Evolutionary conservation across 2,113 vertebrate genomes (phyloP), one percentile per base, ranked within the genome.

Genomic region (Chiloscyllium plagiosum): DNA sequence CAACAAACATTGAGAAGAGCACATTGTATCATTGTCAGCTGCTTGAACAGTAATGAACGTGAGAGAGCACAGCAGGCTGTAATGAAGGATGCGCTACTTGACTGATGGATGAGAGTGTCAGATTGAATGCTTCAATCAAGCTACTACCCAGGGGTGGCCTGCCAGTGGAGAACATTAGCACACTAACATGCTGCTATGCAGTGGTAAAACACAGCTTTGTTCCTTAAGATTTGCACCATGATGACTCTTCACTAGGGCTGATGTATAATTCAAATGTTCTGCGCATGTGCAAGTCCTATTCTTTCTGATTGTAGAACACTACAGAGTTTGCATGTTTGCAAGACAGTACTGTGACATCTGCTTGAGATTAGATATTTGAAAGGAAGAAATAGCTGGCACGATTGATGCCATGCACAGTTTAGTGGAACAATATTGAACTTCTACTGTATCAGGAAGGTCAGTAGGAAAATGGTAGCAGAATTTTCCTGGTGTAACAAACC

Each of bases 1-100:
- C 47, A 94, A 24, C 66, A 94, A 69, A 94, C 65, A 94, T 94
- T 94, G 37, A 94, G 68, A 37, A 70, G 66, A 47, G 7, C 3
- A 24, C 66, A 69, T 94, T 94, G 66, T 94, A 70, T 94, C 92
- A 37, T 65, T 94, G 20, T 69, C 92, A 47, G 65, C 92, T 26
- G 42, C 92, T 69, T 69, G 47, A 94, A 61, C 24, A 61, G 87
- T 42, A 94, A 69, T 70, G 92, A 68, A 70, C 7, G 92, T 94
- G 66, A 69, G 92, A 47, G 92, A 94, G 65, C 61, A 5, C 61
- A 37, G 65, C 89, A 65, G 61, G 56, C n/a, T 93, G 56, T 93
- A 93, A 93, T 93, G 66, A 69, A 94, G 66, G 20, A 68, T 24
- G n/a, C 26, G 61, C 92, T 47, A 42, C 92, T 69, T 94, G 66